These are phyloP conservation scores for Escarpia spicata DNA, from an alignment of 2,888 invertebrate species.

Conservation along the genomic window DNA sequence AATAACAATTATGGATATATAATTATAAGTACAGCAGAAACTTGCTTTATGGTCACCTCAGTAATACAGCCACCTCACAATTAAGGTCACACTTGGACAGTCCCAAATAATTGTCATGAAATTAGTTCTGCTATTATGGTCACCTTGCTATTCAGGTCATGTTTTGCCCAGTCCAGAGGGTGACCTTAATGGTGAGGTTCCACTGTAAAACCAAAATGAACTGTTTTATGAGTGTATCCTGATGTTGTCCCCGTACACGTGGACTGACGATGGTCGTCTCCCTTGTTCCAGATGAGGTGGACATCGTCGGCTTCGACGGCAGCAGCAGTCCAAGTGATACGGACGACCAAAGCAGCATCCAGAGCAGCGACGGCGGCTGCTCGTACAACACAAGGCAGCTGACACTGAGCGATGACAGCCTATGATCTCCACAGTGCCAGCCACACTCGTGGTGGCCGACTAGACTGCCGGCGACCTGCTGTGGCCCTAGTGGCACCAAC, in stretches of 20 bases:
- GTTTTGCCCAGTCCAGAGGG: too few species aligned
- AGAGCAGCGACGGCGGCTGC: conserved; percentile 22
- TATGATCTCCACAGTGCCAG: conserved; percentile 5
- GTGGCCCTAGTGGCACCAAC: conserved; percentile 5
- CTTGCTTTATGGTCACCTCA: too few species aligned
- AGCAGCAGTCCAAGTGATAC: conserved; percentile 8
- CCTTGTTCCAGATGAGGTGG: conserved; percentile 24
- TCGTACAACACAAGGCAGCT: not conserved
- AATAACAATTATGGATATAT: too few species aligned
- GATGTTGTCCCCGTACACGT: not conserved
- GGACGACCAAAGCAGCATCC: conserved; percentile 25
- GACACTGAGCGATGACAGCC: not conserved
- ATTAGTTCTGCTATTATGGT: too few species aligned
- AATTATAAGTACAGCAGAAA: too few species aligned
- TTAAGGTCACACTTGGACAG: too few species aligned
- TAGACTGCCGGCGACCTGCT: not conserved
- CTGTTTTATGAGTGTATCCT: not conserved
- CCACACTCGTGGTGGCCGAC: not conserved
- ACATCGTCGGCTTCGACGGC: conserved; percentile 21
- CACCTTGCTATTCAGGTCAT: too few species aligned
- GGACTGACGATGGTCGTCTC: not conserved
- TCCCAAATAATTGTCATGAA: too few species aligned
- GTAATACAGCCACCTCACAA: too few species aligned
- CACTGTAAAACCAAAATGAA: not conserved
- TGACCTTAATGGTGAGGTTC: too few species aligned